These are phyloP conservation scores for Monoplex corrugatus DNA, from an alignment of 2,888 invertebrate species.

Conservation along the genomic window DNA sequence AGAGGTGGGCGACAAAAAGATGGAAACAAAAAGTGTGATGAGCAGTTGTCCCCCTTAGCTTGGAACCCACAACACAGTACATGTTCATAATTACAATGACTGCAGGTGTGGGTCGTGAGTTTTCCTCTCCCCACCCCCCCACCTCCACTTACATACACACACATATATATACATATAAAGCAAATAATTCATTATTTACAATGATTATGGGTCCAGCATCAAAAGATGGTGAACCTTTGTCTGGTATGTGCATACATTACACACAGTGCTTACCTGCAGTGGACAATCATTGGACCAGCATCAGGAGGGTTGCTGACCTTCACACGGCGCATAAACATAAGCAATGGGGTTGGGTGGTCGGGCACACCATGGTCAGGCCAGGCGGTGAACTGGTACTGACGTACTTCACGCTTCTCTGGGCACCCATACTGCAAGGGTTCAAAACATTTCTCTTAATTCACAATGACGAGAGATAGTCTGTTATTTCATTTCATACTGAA, in stretches of 20 bases:
- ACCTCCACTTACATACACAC: not conserved
- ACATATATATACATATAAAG: not conserved
- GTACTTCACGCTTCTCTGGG: conserved; percentile 91
- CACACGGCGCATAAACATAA: conserved; percentile 97
- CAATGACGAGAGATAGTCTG: too few species aligned
- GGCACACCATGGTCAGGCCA: conserved; percentile 99
- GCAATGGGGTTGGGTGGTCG: conserved; percentile 98
- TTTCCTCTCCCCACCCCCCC: not conserved
- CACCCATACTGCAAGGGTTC: conserved; percentile 78
- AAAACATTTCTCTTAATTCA: too few species aligned
- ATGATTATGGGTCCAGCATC: too few species aligned
- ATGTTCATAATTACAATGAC: too few species aligned
- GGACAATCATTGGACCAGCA: conserved; percentile 96
- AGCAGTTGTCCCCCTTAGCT: too few species aligned
- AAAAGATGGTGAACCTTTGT: too few species aligned
- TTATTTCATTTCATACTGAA: too few species aligned
- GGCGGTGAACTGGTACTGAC: conserved; percentile 98
- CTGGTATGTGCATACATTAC: not conserved
- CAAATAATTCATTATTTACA: too few species aligned
- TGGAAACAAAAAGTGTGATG: too few species aligned
- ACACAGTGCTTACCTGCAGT: conserved; percentile 86
- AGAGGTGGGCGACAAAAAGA: too few species aligned
- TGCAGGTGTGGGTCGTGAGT: too few species aligned
- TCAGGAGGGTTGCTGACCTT: conserved; percentile 89
- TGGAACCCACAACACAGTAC: too few species aligned